These are phyloP conservation scores for Entomobrya proxima DNA, from an alignment of 2,888 invertebrate genomes.

Conservation along the genomic window DNA sequence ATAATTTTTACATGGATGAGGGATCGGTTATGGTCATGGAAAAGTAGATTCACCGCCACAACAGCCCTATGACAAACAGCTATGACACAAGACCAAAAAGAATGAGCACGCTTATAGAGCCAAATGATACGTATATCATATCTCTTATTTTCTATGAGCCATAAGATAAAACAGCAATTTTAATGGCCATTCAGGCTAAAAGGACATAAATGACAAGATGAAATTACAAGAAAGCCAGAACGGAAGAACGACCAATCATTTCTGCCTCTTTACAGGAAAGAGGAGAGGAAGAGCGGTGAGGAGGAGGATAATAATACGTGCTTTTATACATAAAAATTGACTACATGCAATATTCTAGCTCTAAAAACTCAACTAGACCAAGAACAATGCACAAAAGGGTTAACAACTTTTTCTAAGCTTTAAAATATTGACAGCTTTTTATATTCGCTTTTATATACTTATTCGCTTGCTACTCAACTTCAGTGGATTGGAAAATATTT, in stretches of 20 bases:
- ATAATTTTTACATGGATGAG: constrained; percentile 17
- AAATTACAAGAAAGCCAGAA: background rate
- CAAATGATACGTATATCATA: background rate
- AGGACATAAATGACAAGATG: background rate
- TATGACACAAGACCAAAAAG: background rate
- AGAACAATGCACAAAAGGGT: too few relatives aligned
- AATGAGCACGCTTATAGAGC: background rate
- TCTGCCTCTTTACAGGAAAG: too few relatives aligned
- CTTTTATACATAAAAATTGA: too few relatives aligned
- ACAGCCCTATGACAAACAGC: background rate
- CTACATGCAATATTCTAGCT: too few relatives aligned
- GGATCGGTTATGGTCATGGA: background rate
- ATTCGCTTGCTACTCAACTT: too few relatives aligned
- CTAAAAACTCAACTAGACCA: too few relatives aligned
- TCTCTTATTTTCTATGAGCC: background rate
- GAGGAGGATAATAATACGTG: too few relatives aligned
- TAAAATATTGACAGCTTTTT: too few relatives aligned
- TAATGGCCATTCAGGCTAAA: constrained; percentile 19
- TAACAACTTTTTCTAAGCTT: too few relatives aligned
- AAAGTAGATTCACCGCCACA: background rate
- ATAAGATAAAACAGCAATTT: background rate
- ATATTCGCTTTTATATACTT: too few relatives aligned
- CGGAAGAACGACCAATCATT: constrained; percentile 28
- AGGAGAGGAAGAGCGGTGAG: too few relatives aligned
- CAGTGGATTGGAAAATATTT: too few relatives aligned